A percentile compares a stretch with the other conserved stretches of the same genome.
Conservation (phyloP, 2,888 invertebrate species). For the Leptopilina syphax region DNA sequence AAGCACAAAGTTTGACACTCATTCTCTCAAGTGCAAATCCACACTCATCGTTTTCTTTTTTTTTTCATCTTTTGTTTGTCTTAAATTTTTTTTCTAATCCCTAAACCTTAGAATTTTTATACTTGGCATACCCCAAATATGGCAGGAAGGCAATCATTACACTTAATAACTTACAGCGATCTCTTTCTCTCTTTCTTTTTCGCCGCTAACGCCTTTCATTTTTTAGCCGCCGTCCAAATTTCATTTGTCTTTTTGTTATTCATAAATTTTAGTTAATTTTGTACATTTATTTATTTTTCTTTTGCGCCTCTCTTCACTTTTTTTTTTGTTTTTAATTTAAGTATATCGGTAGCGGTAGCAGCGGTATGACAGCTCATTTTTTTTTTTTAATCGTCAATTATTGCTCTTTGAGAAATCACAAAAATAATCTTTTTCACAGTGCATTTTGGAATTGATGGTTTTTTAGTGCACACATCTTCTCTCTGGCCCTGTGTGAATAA, state of each 20-base stretch:
- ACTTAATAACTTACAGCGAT: conserved; percentile 78
- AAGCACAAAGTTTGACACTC: conserved; percentile 45
- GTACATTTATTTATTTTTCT: conserved; percentile 56
- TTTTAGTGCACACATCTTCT: conserved; percentile 35
- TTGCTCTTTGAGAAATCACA: conserved; percentile 54
- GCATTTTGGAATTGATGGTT: conserved; percentile 51
- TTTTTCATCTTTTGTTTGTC: conserved; percentile 48
- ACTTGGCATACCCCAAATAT: conserved; percentile 81
- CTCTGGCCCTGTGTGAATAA: conserved; percentile 34
- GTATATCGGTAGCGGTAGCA: conserved; percentile 36
- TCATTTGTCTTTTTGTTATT: conserved; percentile 4
- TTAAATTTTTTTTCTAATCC: conserved; percentile 64
- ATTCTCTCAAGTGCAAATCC: conserved; percentile 55
- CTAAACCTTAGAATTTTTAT: conserved; percentile 78
- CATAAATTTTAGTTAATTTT: conserved; percentile 61
- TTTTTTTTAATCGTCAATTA: conserved; percentile 44
- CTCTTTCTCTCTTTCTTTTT: conserved; percentile 59
- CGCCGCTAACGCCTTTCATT: conserved; percentile 54
- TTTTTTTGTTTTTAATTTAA: conserved; percentile 16
- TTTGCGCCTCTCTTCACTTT: conserved; percentile 45
- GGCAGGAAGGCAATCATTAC: conserved; percentile 83
- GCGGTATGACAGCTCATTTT: conserved; percentile 43
- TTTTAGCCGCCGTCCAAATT: conserved; percentile 5
- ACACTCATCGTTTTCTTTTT: conserved; percentile 53
- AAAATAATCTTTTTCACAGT: conserved; percentile 56